Percentiles rank a stretch among this genome's conserved stretches.
These are phyloP conservation scores for Choreutis nemorana DNA, from an alignment of 2,888 invertebrate species.

Conservation along the genomic window DNA sequence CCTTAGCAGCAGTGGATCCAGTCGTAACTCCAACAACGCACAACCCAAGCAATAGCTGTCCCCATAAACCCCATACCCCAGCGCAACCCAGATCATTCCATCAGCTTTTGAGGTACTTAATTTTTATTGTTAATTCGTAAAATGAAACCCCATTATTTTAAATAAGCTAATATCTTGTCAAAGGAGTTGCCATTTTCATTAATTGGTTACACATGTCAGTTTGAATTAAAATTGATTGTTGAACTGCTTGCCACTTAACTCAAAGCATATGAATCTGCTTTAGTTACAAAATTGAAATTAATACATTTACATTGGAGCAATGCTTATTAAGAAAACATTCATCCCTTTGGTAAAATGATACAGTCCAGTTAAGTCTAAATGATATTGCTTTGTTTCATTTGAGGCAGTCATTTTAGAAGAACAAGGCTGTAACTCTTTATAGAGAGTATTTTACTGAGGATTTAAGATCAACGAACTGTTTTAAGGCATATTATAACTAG, in stretches of 20 bases:
- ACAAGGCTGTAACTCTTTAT: too few species aligned
- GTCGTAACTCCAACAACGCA: constrained; percentile 35
- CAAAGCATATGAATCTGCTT: too few species aligned
- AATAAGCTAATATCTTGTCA: constrained; percentile 19
- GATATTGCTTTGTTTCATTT: too few species aligned
- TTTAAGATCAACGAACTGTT: constrained; percentile 46
- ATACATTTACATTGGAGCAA: constrained; percentile 24
- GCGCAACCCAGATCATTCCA: constrained; percentile 16
- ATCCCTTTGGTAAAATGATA: too few species aligned
- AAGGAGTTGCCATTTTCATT: constrained; percentile 29
- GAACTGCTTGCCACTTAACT: too few species aligned
- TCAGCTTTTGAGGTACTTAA: constrained; percentile 47
- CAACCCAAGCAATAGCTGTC: constrained; percentile 43
- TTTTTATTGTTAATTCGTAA: constrained; percentile 12
- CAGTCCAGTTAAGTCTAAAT: too few species aligned
- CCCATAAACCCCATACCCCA: too few species aligned
- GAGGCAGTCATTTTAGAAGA: too few species aligned
- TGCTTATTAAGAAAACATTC: constrained; percentile 27
- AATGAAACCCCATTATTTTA: constrained; percentile 8
- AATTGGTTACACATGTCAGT: too few species aligned
- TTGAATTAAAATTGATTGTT: too few species aligned
- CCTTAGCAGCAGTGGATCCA: constrained; percentile 77
- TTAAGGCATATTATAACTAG: constrained; percentile 47
- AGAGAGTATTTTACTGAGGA: too few species aligned
- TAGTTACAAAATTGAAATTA: too few species aligned